Evolutionary conservation across 2,113 vertebrate genomes (phyloP), one percentile per base, ranked within the genome.

Genomic region (Scalopus aquaticus): DNA sequence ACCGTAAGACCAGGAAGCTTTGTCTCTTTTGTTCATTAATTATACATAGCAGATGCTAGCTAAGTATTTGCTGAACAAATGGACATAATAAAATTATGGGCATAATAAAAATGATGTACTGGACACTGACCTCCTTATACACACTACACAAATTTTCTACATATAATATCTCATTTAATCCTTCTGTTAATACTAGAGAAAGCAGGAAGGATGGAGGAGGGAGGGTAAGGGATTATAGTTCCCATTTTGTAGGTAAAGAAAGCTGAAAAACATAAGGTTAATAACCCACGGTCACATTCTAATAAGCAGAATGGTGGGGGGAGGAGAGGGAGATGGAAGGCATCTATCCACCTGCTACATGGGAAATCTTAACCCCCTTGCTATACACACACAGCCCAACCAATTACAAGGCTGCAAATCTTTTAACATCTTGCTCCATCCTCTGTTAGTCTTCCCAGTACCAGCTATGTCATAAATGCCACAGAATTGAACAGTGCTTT

Each of bases 91-190:
- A 88, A 72, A 88, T 42, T 24, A 26, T 67, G 32, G 28, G 22
- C 49, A 67, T 42, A 72, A 56, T 72, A 90, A 65, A 74, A 79
- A 65, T 35, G 15, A 93, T 78, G 80, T 69, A 44, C 35, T 46
- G 54, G 65, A n/a, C 16, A 24, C 35, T 54, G 24, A 69, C 70
- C 30, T 77, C 73, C n/a, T 84, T 35, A 46, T 84, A 85, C 93
- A 35, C 69, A 74, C n/a, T 56, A 70, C 84, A 37, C 54, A 78
- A 78, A 13, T 6, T 46, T 16, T 88, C 87, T 64, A 32, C n/a
- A n/a, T 79, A 49, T 82, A n/a, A 67, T 30, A 64, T 74, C 46
- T 87, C 42, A 62, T 72, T 73, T 93, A 90, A 88, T 39, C 62
- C 39, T 96, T 78, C 46, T 13, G 88, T 69, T 46, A 51, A 51